Conservation (phyloP, 2,113 vertebrate genomes). For the Oncorhynchus kisutch region DNA sequence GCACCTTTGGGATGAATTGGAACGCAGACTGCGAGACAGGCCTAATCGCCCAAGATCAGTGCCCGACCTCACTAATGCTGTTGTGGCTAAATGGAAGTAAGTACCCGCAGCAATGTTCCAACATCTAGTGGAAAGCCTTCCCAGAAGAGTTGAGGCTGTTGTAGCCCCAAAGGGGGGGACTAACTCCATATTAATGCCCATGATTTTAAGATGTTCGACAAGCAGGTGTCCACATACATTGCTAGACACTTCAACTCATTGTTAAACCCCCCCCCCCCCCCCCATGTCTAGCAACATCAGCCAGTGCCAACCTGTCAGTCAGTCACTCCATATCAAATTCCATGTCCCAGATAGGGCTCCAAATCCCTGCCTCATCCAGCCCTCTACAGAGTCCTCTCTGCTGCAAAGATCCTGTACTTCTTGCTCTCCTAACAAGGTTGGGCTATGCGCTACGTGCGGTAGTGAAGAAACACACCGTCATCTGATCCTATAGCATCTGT, state of each 20-base stretch:
- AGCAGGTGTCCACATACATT: neutral
- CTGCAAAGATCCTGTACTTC: conserved; percentile 43
- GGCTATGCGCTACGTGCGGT: conserved; percentile 53
- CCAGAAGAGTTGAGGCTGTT: too few relatives aligned
- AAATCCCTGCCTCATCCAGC: conserved; percentile 44
- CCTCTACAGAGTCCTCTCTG: neutral
- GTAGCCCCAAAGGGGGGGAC: too few relatives aligned
- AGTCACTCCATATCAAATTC: conserved; percentile 53
- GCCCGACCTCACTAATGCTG: too few relatives aligned
- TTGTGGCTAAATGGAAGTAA: too few relatives aligned
- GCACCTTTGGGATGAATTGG: too few relatives aligned
- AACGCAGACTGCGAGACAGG: too few relatives aligned
- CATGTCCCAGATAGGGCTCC: conserved; percentile 53
- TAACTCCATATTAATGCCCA: too few relatives aligned
- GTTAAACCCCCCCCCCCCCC: neutral
- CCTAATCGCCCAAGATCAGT: too few relatives aligned
- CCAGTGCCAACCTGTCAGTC: conserved; percentile 55
- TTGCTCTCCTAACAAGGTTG: conserved; percentile 63
- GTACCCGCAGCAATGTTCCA: too few relatives aligned
- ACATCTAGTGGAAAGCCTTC: too few relatives aligned
- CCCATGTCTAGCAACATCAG: conserved; percentile 33
- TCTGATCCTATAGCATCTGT: conserved; percentile 71
- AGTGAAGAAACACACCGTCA: conserved; percentile 67
- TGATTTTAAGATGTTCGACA: too few relatives aligned
- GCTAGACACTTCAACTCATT: neutral